These are phyloP conservation scores for Sinocyclocheilus rhinocerous DNA, from an alignment of 2,113 vertebrate genomes.

Conservation along the genomic window DNA sequence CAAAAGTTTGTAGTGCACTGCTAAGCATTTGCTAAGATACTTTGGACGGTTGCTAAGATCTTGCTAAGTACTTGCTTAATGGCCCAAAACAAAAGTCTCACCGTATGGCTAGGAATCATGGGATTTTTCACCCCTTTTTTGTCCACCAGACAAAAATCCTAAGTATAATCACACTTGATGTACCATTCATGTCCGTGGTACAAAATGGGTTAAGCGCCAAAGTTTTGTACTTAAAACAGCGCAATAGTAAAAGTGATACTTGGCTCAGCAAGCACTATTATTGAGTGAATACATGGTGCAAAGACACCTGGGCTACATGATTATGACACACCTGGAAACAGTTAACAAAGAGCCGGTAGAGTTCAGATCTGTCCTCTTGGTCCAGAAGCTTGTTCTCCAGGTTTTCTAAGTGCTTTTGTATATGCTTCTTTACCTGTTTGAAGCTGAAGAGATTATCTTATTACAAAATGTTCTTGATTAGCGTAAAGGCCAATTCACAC, in stretches of 20 bases:
- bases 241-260: not conserved
- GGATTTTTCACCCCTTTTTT: not conserved
- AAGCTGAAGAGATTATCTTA: constrained; percentile 63
- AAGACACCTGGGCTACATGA: not conserved
- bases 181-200: not conserved
- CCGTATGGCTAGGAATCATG: not conserved
- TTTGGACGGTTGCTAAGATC: not conserved
- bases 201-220: not conserved
- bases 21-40: not conserved
- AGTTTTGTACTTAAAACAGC: not conserved
- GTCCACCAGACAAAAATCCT: not conserved
- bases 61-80: not conserved
- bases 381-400: constrained; percentile 69
- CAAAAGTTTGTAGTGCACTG: too few species aligned
- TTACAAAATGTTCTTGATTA: not conserved
- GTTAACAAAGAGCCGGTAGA: constrained; percentile 77
- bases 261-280: not conserved
- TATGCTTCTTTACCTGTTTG: constrained; percentile 71
- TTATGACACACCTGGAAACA: constrained; percentile 71
- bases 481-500: too few species aligned
- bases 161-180: not conserved
- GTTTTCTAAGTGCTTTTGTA: constrained; percentile 69
- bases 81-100: not conserved
- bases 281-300: not conserved
- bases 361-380: constrained; percentile 67